These are phyloP conservation scores for Xyliphius kryptos DNA, from an alignment of 2,113 vertebrate genomes.

Conservation along the genomic window DNA sequence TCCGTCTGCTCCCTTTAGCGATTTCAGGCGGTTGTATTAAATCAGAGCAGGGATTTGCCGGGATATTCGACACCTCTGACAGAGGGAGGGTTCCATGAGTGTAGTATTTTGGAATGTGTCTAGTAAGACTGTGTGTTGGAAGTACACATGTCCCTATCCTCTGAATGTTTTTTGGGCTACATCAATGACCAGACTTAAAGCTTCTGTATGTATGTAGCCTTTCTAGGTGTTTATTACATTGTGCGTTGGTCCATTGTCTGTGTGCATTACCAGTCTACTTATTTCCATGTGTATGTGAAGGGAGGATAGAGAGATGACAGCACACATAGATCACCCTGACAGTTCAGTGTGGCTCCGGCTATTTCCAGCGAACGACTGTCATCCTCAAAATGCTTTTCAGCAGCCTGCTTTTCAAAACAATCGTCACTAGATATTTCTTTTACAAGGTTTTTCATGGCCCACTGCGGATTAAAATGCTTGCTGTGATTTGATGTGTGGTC, in stretches of 20 bases:
- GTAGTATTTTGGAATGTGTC: slow-evolving; percentile 51
- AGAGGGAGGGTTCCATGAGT: slow-evolving; percentile 49
- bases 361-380: slow-evolving; percentile 63
- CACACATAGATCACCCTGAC: slow-evolving; percentile 40
- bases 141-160: slow-evolving; percentile 2
- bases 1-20: slow-evolving; percentile 33
- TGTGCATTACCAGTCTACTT: slow-evolving; percentile 1
- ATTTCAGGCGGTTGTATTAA: slow-evolving; percentile 58
- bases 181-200: not conserved
- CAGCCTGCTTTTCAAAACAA: slow-evolving; percentile 66
- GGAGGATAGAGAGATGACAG: slow-evolving; percentile 42
- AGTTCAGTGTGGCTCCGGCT: slow-evolving; percentile 56
- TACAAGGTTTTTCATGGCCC: slow-evolving; percentile 56
- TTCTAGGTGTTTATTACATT: slow-evolving; percentile 17
- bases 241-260: not conserved
- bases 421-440: slow-evolving; percentile 58
- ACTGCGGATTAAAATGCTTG: slow-evolving; percentile 52
- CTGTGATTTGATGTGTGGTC: slow-evolving; percentile 40
- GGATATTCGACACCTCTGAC: slow-evolving; percentile 43
- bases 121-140: slow-evolving; percentile 13
- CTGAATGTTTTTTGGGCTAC: not conserved
- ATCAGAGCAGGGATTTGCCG: slow-evolving; percentile 55
- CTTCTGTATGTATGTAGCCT: slow-evolving; percentile 23
- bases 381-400: slow-evolving; percentile 67
- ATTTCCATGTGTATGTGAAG: slow-evolving; percentile 12